A percentile compares a stretch with the other conserved stretches of the same genome.
Conservation (phyloP, 2,888 invertebrate species). For the Morinoia aosen region DNA sequence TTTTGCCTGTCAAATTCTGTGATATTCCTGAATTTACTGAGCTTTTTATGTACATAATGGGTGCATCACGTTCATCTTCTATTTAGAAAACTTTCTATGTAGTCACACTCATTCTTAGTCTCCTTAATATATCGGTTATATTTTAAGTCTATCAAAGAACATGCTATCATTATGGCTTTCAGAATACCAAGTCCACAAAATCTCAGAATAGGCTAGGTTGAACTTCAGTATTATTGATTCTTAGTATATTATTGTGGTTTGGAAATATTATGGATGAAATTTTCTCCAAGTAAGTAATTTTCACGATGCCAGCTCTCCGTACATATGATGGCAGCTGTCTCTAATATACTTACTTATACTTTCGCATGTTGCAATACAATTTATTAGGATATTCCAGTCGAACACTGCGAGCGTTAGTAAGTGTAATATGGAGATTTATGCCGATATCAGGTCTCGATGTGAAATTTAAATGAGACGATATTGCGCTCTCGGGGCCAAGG, state of each 20-base stretch:
- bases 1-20: too few species aligned
- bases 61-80: too few species aligned
- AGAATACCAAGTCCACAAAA: too few species aligned
- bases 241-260: background rate
- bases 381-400: background rate
- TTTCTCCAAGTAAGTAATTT: too few species aligned
- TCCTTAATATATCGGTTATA: background rate
- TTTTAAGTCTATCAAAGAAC: background rate
- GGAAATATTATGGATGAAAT: background rate
- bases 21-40: too few species aligned
- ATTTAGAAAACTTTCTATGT: background rate
- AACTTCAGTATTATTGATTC: background rate
- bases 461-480: background rate
- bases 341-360: background rate
- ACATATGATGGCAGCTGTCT: too few species aligned
- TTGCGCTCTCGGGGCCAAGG: background rate
- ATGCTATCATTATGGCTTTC: background rate
- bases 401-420: background rate
- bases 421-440: background rate
- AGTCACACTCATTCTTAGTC: background rate
- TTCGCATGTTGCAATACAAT: background rate
- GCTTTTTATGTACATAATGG: too few species aligned
- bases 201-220: background rate
- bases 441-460: background rate
- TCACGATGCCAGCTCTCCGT: too few species aligned